phyloP scores from a whole-genome alignment of 2,113 vertebrate genomes.

The Rattus rattus region DNA sequence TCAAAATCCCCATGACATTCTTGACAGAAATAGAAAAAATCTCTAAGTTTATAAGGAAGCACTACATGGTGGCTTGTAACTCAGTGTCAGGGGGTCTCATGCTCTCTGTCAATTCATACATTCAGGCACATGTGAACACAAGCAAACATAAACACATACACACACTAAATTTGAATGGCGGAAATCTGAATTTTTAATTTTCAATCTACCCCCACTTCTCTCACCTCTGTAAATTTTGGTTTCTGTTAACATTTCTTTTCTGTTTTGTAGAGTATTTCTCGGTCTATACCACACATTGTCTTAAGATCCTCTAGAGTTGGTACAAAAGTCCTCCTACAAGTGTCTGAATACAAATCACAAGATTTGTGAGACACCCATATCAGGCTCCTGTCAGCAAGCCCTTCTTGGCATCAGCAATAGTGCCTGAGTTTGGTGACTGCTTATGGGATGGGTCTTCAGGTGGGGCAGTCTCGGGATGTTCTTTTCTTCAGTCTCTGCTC shows the following conservation, averaged over 20 bases:
- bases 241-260: slow-evolving; percentile 18
- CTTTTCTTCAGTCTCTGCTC: too few relatives aligned
- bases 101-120: neutral
- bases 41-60: neutral
- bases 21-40: neutral
- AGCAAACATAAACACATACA: neutral
- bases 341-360: too few relatives aligned
- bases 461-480: too few relatives aligned
- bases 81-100: neutral
- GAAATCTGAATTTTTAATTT: neutral
- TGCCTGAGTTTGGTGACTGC: too few relatives aligned
- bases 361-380: too few relatives aligned
- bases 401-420: too few relatives aligned
- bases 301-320: too few relatives aligned
- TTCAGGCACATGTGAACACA: neutral
- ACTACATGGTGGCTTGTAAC: neutral
- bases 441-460: too few relatives aligned
- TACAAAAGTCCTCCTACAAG: too few relatives aligned
- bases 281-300: too few relatives aligned
- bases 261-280: neutral
- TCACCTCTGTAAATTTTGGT: neutral
- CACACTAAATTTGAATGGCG: neutral
- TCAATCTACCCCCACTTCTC: neutral
- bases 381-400: too few relatives aligned
- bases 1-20: neutral